Evolutionary conservation across 2,797 vertebrate species (phyloP).

Genomic region (Bradypus variegatus): DNA sequence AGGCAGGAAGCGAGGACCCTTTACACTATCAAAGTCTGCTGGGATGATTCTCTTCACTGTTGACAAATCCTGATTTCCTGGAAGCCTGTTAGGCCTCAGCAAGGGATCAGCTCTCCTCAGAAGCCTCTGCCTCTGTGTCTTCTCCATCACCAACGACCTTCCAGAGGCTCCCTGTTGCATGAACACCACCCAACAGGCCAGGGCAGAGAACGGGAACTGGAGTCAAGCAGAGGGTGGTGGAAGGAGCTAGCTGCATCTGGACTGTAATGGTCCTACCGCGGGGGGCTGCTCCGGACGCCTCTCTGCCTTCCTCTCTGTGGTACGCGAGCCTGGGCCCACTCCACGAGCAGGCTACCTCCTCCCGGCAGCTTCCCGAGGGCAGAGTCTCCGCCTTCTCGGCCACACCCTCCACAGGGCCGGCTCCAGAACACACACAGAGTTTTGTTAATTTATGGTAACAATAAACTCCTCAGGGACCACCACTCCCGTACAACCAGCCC

Average conservation of each 20-base stretch:
- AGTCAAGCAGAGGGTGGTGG: background rate
- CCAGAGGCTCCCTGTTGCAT: background rate
- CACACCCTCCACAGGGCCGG: background rate
- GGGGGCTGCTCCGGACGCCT: background rate
- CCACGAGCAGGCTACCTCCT: background rate
- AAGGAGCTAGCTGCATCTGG: background rate
- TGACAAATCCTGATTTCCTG: background rate
- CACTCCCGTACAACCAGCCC: background rate
- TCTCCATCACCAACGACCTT: background rate
- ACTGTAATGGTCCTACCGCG: rapidly evolving
- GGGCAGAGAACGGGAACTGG: background rate
- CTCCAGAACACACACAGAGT: constrained; percentile 6
- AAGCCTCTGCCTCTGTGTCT: background rate
- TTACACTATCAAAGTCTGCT: background rate
- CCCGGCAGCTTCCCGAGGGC: background rate
- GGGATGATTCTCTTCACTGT: background rate
- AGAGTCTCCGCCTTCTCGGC: background rate
- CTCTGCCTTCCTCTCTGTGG: background rate
- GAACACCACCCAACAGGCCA: background rate
- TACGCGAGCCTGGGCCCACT: background rate
- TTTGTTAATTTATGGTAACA: background rate
- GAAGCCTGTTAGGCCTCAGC: background rate
- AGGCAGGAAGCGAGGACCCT: background rate
- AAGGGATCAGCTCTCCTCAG: background rate
- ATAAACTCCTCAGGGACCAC: constrained; percentile 21